These are phyloP conservation scores for Smittia sp. DNA, from an alignment of 2,888 invertebrate species.

Conservation along the genomic window DNA sequence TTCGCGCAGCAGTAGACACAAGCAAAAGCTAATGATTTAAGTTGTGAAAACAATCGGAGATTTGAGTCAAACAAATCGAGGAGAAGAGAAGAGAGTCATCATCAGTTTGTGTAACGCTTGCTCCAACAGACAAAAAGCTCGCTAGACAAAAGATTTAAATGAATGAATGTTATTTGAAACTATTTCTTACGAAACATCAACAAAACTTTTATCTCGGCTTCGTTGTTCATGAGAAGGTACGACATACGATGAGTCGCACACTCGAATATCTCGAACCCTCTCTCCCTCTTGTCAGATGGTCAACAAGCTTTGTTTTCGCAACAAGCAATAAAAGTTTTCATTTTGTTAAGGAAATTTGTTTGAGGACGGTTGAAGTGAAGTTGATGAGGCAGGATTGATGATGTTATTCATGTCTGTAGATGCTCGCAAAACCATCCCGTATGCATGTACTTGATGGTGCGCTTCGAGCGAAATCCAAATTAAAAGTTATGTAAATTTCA, in stretches of 20 bases:
- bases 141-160: conserved; percentile 19
- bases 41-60: conserved; percentile 12
- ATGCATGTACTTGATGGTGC: conserved; percentile 21
- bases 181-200: conserved; percentile 3
- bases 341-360: conserved; percentile 11
- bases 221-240: too few species aligned
- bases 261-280: background rate
- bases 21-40: conserved; percentile 30
- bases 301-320: conserved; percentile 1
- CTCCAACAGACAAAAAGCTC: background rate
- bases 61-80: background rate
- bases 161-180: conserved; percentile 16
- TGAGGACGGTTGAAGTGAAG: background rate
- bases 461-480: conserved; percentile 21
- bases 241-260: background rate
- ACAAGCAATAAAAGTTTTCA: conserved; percentile 13
- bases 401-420: conserved; percentile 2
- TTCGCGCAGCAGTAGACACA: background rate
- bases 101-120: background rate
- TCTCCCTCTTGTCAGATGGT: background rate
- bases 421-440: background rate
- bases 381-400: conserved; percentile 18
- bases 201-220: background rate
- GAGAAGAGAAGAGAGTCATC: background rate
- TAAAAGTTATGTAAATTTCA: conserved; percentile 17